phyloP scores from a whole-genome alignment of 2,113 vertebrate species.

The Ursus arctos region DNA sequence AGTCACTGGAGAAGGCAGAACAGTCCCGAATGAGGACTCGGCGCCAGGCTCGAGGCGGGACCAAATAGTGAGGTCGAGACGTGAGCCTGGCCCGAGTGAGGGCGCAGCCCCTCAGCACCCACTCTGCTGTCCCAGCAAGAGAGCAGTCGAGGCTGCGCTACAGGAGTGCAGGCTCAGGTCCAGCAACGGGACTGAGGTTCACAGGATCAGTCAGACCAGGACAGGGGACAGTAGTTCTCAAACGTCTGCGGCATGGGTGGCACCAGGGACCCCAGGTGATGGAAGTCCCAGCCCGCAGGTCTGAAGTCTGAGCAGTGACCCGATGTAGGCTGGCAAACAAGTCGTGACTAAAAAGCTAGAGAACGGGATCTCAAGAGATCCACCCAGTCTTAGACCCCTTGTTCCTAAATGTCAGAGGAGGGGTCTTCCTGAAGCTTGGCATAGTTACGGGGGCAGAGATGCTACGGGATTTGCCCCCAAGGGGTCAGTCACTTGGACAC shows the following conservation, averaged over 20 bases:
- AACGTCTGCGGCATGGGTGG: neutral
- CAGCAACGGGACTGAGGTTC: neutral
- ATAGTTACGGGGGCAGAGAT: accelerated
- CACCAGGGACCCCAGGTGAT: accelerated
- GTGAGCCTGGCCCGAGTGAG: neutral
- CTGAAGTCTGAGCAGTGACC: neutral
- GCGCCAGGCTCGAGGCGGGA: accelerated
- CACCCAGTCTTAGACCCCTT: neutral
- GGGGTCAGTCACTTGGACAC: neutral
- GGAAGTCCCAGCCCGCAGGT: too few species aligned
- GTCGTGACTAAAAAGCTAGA: neutral
- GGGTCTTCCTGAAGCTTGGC: neutral
- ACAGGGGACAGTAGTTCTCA: neutral
- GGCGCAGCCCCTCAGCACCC: accelerated
- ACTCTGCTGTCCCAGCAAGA: neutral
- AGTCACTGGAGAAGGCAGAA: neutral
- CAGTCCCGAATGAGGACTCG: neutral
- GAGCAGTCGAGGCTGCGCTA: neutral
- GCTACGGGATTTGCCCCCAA: neutral
- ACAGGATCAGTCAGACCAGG: neutral
- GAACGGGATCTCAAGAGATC: neutral
- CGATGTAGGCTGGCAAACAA: neutral
- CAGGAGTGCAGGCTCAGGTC: too few species aligned
- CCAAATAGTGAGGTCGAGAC: neutral
- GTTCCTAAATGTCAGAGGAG: too few species aligned